Base-by-base conservation (phyloP, 2,797 vertebrate species). In the Pitangus sulphuratus region DNA sequence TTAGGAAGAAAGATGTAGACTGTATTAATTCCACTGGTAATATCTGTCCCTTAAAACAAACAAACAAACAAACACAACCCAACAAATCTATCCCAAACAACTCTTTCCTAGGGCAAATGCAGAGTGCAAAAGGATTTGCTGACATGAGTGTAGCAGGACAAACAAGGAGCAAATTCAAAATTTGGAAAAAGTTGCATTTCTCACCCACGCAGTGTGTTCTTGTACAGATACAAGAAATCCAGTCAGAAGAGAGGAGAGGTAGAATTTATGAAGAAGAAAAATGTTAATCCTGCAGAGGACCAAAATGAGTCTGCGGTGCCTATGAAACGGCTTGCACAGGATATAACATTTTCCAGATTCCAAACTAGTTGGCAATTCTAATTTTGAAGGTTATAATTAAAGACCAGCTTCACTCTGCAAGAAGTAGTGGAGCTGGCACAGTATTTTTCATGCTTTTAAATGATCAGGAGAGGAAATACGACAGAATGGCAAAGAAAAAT, bases 401-500 rank as follows among this genome's bases (percentile, higher is more conserved):
- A 93, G 62, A 70, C 40, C 40, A 84, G 25, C 20, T 61, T 87
- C 44, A 35, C 16, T 51, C 20, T 62, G 22, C 39, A 91, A 79
- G 84, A 72, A 7, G n/a, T 3, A 66, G 25, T 15, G 10, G 39
- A 72, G 20, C 17, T 44, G 54, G 56, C 50, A 61, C 2, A 22
- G 33, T 30, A 30, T 65, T 89, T 89, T 82, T 85, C 39, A 31
- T 79, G 39, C 7, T 84, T 87, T 83, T 54, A 65, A 47, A 42
- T 61, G 39, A 82, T 33, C 28, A 81, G 22, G 24, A 81, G 35
- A 69, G 12, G 18, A 69, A 84, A 70, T 66, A 42, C 25, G n/a
- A 78, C 35, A 65, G 37, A 86, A 81, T 11, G 15, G 15, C 51
- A 85, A 82, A 85, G 65, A 75, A 78, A 79, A 86, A 66, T 53